A percentile compares a stretch with the other conserved stretches of the same genome.
Evolutionary conservation across 1,140 invertebrate species (phyloP).

Genomic region (Schmidtea mediterranea): DNA sequence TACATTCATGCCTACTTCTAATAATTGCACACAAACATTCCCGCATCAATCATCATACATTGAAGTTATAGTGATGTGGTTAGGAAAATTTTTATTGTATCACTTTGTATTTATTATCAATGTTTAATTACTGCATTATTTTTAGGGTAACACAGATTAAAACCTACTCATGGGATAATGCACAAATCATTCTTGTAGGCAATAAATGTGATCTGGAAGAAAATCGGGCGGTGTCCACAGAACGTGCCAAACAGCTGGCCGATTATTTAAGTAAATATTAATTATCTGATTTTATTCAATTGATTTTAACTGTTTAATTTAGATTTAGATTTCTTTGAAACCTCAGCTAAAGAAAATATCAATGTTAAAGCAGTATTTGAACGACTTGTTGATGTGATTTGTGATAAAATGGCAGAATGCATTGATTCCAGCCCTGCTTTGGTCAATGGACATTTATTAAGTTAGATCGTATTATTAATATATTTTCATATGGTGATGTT

Average conservation of each 20-base stretch:
- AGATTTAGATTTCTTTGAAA: constrained; percentile 10
- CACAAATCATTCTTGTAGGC: constrained; percentile 82
- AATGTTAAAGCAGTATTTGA: constrained; percentile 11
- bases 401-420: constrained; percentile 1
- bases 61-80: no score
- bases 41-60: no score
- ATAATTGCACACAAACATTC: no score
- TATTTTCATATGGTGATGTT: no score
- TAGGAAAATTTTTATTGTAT: no score
- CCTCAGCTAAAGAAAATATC: constrained; percentile 11
- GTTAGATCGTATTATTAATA: no score
- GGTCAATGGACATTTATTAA: no score
- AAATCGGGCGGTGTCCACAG: constrained; percentile 79
- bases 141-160: constrained; percentile 93
- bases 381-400: constrained; percentile 5
- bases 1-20: no score
- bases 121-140: no score
- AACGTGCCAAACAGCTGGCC: constrained; percentile 78
- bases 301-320: not conserved
- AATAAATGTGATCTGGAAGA: constrained; percentile 99
- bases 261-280: constrained; percentile 48
- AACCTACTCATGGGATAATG: constrained; percentile 99
- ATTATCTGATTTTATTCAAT: not conserved
- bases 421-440: not conserved
- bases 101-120: no score